Percentiles rank a stretch among this genome's conserved stretches.
Conservation (phyloP, 2,113 vertebrate genomes). For the Stomatorhinus ivindoensis region DNA sequence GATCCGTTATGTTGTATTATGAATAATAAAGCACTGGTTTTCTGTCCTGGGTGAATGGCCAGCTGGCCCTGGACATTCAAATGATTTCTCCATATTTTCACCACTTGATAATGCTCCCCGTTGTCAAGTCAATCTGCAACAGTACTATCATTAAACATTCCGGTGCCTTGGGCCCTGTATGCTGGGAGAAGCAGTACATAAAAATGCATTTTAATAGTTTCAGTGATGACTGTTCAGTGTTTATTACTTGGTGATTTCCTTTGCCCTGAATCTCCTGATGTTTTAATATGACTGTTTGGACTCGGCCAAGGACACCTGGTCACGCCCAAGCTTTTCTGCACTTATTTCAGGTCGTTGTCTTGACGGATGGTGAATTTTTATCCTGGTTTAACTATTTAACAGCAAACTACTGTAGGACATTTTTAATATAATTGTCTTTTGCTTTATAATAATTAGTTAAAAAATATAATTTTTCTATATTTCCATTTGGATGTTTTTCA, state of each 20-base stretch:
- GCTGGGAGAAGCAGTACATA: neutral
- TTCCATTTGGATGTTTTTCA: neutral
- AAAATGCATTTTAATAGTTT: neutral
- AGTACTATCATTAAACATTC: neutral
- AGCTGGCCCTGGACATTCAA: neutral
- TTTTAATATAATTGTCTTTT: neutral
- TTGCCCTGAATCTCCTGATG: neutral
- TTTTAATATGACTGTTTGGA: neutral
- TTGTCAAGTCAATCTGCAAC: neutral
- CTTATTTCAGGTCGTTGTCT: neutral
- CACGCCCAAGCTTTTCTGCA: neutral
- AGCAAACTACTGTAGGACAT: neutral
- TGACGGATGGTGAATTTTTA: neutral
- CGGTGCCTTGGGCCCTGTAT: neutral
- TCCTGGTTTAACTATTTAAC: neutral
- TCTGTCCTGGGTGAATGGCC: neutral
- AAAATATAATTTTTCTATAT: neutral
- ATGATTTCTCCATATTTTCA: neutral
- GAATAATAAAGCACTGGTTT: neutral
- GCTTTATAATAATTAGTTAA: neutral
- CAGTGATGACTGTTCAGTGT: neutral
- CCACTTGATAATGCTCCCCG: neutral
- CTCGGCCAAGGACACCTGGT: neutral
- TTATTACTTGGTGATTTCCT: neutral
- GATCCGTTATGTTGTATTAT: neutral